Percentiles rank a stretch among this genome's conserved stretches.
Conservation (phyloP, 2,113 vertebrate species). For the Hippolais icterina region DNA sequence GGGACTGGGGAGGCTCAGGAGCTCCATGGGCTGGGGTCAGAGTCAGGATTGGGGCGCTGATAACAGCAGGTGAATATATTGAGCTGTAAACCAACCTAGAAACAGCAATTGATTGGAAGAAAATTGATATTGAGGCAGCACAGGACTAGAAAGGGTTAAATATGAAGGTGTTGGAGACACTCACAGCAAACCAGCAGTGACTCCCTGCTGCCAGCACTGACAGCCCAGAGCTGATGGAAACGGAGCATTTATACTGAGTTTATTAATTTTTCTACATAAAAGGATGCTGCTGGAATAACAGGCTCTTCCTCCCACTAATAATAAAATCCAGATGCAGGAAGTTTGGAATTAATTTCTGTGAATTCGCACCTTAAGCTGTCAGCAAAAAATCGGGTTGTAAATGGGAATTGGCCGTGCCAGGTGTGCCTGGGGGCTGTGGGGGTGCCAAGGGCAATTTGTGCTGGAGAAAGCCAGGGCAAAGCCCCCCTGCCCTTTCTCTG, state of each 20-base stretch:
- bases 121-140: neutral
- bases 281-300: neutral
- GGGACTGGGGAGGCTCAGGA: neutral
- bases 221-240: neutral
- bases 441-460: neutral
- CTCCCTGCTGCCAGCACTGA: neutral
- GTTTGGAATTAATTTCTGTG: neutral
- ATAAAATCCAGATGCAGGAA: neutral
- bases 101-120: neutral
- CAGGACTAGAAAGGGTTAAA: neutral
- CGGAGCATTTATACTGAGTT: neutral
- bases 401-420: neutral
- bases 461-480: neutral
- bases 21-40: neutral
- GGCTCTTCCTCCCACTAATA: neutral
- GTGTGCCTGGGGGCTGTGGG: accelerated
- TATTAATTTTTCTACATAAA: neutral
- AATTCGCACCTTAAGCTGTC: neutral
- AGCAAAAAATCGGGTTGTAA: neutral
- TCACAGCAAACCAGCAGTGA: neutral
- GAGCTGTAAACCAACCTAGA: neutral
- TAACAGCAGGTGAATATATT: accelerated
- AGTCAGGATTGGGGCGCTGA: neutral
- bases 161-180: neutral
- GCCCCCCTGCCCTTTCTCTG: too few relatives aligned